A percentile compares a stretch with the other conserved stretches of the same genome.
These are phyloP conservation scores for Sussaba pulchella DNA, from an alignment of 2,888 invertebrate genomes.

Conservation along the genomic window DNA sequence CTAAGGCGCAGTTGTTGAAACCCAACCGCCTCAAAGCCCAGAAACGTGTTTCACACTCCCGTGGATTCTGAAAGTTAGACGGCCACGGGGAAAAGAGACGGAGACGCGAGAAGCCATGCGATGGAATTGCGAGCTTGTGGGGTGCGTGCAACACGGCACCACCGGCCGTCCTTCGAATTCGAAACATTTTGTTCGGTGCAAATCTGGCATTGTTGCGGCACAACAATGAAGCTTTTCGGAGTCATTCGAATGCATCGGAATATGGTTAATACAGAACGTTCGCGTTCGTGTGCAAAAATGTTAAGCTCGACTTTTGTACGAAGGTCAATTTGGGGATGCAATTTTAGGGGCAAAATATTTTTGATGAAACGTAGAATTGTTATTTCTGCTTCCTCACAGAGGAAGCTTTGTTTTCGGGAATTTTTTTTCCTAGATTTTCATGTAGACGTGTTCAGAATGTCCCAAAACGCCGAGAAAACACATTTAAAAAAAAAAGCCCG, in stretches of 20 bases:
- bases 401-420: too few species aligned
- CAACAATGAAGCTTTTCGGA: constrained; percentile 41
- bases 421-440: too few species aligned
- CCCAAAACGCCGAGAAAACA: too few species aligned
- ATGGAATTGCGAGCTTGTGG: constrained; percentile 50
- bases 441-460: too few species aligned
- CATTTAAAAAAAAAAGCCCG: too few species aligned
- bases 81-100: not conserved
- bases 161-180: constrained; percentile 24
- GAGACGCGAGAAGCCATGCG: constrained; percentile 55
- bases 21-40: constrained; percentile 71
- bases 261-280: not conserved
- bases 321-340: too few species aligned
- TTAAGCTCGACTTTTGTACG: too few species aligned
- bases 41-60: constrained; percentile 73
- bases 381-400: too few species aligned
- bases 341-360: too few species aligned
- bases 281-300: not conserved
- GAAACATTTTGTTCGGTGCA: constrained; percentile 37
- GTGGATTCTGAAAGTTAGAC: constrained; percentile 71
- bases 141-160: constrained; percentile 52
- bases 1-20: constrained; percentile 61
- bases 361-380: too few species aligned
- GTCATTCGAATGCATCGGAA: constrained; percentile 31
- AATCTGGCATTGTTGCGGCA: constrained; percentile 38